phyloP scores from a whole-genome alignment of 2,113 vertebrate genomes.

The Myrmecobius fasciatus region DNA sequence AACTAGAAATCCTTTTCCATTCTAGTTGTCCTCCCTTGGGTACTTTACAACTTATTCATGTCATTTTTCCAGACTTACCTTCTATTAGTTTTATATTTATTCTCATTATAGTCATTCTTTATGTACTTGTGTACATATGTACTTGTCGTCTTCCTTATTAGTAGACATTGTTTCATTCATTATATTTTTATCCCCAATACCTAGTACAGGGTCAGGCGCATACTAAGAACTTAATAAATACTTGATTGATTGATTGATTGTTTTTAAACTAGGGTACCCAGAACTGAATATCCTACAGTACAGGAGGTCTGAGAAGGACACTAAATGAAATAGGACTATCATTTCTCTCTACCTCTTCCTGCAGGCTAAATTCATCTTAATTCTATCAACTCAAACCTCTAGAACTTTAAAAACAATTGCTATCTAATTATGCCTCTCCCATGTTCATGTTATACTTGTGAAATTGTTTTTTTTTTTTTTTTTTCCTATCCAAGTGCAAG shows the following conservation, averaged over 20 bases:
- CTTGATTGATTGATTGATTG: neutral
- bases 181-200: neutral
- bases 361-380: neutral
- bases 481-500: neutral
- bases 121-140: too few species aligned
- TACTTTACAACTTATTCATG: too few species aligned
- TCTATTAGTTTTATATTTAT: too few species aligned
- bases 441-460: neutral
- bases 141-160: too few species aligned
- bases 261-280: neutral
- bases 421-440: neutral
- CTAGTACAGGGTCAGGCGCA: neutral
- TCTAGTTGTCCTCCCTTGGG: neutral
- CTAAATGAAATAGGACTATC: neutral
- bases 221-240: neutral
- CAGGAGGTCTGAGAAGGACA: neutral
- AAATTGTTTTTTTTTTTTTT: neutral
- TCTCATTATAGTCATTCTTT: too few species aligned
- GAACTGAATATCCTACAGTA: neutral
- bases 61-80: too few species aligned
- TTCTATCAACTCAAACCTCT: neutral
- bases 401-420: neutral
- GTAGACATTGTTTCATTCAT: neutral
- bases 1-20: neutral
- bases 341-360: neutral